Evolutionary conservation across 53 echinoderm and acorn worm species (phyloP), one percentile per base, ranked within the genome.

Genomic region (Patiria pectinifera): DNA sequence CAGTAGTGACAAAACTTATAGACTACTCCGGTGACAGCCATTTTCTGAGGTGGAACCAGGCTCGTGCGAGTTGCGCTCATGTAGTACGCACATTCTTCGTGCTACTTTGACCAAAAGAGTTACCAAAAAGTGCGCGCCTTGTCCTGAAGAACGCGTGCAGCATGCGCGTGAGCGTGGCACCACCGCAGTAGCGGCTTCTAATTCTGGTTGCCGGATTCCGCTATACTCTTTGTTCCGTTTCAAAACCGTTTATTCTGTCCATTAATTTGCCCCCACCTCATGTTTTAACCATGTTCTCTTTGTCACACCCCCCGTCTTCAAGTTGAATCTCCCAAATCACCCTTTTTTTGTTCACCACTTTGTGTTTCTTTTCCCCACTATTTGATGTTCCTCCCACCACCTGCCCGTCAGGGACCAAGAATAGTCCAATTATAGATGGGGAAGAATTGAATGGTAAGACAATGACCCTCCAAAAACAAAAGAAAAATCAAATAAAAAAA

Each of bases 391-490:
- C 18, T 47, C 59, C 63, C 48, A 62, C 76, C 25, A 10, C 90
- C 80, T 66, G 66, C 46, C 80, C 48, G 16, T 80, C 90, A 90
- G 90, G 90, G 81, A 90, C 80, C 90, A 80, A 90, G 90, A 90
- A 90, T 90, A 90, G 81, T 80, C 90, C 90, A 80, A 61, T 80
- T 71, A 90, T 90, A 90, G 90, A 90, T 69, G 90, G 90, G 81
- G 90, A 90, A 90, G 81, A 90, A 81, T 80, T 69, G 81, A 90
- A 90, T 90, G 90, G 90, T 90, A 90, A 90, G 90, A 90, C 80
- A 66, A 79, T 11, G 80, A 24, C 24, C 22, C 19, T 16, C 24
- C 22, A 9, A 74, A 74, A 24, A 74, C 22, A 16, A 74, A 22
- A n/a, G 4, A 24, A 74, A 74, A 4, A 7, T 62, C 13, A 23